phyloP scores from a whole-genome alignment of 2,797 vertebrate genomes.

The Hoplostethus atlanticus region DNA sequence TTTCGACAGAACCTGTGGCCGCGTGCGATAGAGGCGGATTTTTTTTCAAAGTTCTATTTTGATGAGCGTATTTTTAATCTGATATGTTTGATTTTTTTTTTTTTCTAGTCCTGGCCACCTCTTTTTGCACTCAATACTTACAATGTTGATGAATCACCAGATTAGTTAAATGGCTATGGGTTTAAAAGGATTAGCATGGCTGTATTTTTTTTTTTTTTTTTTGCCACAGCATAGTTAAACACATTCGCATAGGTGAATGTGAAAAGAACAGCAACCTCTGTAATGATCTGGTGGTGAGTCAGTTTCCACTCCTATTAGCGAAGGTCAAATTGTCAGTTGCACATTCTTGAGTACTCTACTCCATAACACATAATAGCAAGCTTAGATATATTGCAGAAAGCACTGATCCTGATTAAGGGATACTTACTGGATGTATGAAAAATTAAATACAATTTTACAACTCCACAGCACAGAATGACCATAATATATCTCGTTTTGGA shows the following conservation, averaged over 20 bases:
- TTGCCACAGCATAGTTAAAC: conserved; percentile 30
- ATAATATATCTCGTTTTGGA: neutral
- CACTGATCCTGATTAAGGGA: neutral
- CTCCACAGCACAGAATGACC: neutral
- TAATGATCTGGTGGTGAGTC: conserved; percentile 14
- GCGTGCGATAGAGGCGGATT: neutral
- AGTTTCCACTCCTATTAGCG: neutral
- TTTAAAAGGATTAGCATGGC: conserved; percentile 51
- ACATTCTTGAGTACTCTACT: neutral
- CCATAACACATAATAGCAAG: neutral
- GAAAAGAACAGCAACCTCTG: neutral
- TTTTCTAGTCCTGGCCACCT: conserved; percentile 28
- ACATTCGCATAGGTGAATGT: conserved; percentile 43
- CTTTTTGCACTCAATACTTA: conserved; percentile 22
- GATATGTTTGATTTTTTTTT: neutral
- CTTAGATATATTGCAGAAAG: neutral
- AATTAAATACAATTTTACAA: neutral
- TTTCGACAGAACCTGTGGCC: conserved; percentile 18
- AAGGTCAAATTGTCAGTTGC: conserved; percentile 18
- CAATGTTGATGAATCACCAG: conserved; percentile 51
- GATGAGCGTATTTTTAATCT: neutral
- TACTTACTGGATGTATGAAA: neutral
- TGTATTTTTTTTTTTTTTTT: conserved; percentile 30
- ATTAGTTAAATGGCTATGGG: conserved; percentile 48
- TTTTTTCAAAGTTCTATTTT: neutral